These are phyloP conservation scores for Andrena marginata DNA, from an alignment of 2,888 invertebrate genomes.

Conservation along the genomic window DNA sequence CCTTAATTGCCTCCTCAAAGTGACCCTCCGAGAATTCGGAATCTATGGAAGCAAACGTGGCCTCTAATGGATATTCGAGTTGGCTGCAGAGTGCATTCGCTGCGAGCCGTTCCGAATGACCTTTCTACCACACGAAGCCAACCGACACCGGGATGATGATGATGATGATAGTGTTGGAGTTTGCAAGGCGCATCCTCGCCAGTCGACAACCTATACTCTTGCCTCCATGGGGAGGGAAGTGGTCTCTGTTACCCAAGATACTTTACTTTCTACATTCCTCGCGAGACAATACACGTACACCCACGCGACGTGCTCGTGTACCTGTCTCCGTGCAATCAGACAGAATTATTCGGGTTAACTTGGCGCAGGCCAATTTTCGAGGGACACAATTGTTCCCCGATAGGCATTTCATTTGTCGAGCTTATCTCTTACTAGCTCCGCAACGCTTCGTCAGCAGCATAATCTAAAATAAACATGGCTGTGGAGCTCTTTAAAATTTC, in stretches of 20 bases:
- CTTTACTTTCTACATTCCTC: slow-evolving; percentile 85
- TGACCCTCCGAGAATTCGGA: slow-evolving; percentile 13
- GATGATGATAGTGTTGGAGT: slow-evolving; percentile 68
- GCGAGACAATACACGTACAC: slow-evolving; percentile 81
- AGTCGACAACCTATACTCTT: slow-evolving; percentile 74
- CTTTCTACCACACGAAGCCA: slow-evolving; percentile 65
- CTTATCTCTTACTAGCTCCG: not conserved
- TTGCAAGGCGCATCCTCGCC: slow-evolving; percentile 74
- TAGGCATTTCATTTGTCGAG: not conserved
- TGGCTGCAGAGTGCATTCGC: slow-evolving; percentile 22
- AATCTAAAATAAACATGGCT: no score
- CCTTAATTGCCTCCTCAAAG: no score
- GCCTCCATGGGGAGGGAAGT: slow-evolving; percentile 45
- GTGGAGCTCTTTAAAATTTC: no score
- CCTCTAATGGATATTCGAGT: slow-evolving; percentile 37
- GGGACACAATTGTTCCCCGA: not conserved
- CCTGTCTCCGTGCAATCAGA: slow-evolving; percentile 55
- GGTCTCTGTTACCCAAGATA: slow-evolving; percentile 80
- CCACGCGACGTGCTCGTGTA: slow-evolving; percentile 73
- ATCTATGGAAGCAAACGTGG: slow-evolving; percentile 41
- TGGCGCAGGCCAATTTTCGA: slow-evolving; percentile 10
- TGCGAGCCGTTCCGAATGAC: slow-evolving; percentile 62
- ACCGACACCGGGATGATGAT: slow-evolving; percentile 56
- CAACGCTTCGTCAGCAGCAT: no score
- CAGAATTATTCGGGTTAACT: slow-evolving; percentile 52